Conservation (phyloP, 30 jellyfish, hydroid and myxozoan genomes). For the Hydractinia echinata region DNA sequence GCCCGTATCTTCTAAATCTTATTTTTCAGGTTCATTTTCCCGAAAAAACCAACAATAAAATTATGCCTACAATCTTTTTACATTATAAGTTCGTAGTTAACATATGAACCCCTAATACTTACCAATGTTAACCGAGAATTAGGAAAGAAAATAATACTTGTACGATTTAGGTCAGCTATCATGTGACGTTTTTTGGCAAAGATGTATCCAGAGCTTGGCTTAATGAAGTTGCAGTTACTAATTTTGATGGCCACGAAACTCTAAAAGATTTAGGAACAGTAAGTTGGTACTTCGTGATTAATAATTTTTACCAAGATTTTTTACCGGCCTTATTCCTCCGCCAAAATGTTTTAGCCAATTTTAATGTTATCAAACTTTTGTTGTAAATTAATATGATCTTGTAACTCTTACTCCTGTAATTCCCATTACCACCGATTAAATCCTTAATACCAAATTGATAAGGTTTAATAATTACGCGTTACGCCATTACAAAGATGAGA, state of each 20-base stretch:
- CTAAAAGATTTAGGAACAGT: conserved; percentile 70
- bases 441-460: too few relatives aligned
- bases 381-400: too few relatives aligned
- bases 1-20: too few relatives aligned
- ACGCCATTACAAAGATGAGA: not conserved
- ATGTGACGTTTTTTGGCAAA: conserved; percentile 78
- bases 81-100: too few relatives aligned
- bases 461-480: not conserved
- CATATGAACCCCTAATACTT: too few relatives aligned
- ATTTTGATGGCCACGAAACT: conserved; percentile 49
- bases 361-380: too few relatives aligned
- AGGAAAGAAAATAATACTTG: too few relatives aligned
- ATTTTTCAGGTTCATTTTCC: too few relatives aligned
- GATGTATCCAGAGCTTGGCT: conserved; percentile 92
- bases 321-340: not conserved
- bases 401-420: too few relatives aligned
- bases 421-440: not conserved
- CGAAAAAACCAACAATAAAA: too few relatives aligned
- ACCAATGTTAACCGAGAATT: too few relatives aligned
- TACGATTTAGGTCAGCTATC: conserved; percentile 44
- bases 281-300: not conserved
- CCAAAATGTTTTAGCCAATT: not conserved
- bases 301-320: not conserved
- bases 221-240: conserved; percentile 29
- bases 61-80: too few relatives aligned